These are phyloP conservation scores for Teleiodes luculella DNA, from an alignment of 2,888 invertebrate genomes.

Conservation along the genomic window DNA sequence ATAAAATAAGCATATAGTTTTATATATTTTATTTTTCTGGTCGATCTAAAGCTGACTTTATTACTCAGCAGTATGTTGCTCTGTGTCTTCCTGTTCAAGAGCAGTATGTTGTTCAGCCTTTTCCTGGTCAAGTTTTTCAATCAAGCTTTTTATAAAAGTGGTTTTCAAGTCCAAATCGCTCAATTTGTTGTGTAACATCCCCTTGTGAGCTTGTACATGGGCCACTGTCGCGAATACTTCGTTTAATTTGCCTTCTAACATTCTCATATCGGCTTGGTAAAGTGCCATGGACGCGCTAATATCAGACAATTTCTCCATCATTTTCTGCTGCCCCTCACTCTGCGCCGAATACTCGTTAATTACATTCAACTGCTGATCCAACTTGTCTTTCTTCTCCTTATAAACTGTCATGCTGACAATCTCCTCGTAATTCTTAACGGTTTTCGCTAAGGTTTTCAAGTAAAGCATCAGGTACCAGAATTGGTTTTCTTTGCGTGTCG, in stretches of 20 bases:
- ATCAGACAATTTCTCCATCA: background rate
- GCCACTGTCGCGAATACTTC: background rate
- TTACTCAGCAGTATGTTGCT: too few species aligned
- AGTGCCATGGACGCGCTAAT: background rate
- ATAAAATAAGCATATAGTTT: too few species aligned
- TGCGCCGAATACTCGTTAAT: background rate
- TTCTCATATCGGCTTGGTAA: background rate
- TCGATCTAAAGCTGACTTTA: too few species aligned
- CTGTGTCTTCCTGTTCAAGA: too few species aligned
- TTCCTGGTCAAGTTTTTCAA: background rate
- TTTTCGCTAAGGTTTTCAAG: too few species aligned
- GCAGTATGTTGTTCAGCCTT: too few species aligned
- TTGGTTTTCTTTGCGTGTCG: background rate
- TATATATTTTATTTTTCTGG: background rate
- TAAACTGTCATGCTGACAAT: background rate
- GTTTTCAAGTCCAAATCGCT: background rate
- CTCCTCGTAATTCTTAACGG: too few species aligned
- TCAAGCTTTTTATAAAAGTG: background rate
- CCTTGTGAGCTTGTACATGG: background rate
- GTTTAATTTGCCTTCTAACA: background rate
- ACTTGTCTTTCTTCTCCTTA: background rate
- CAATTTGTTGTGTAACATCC: background rate
- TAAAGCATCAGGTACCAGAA: too few species aligned
- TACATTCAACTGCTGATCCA: background rate
- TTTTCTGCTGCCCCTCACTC: background rate